These are phyloP conservation scores for Sciurus niger DNA, from an alignment of 2,113 vertebrate genomes.

Conservation along the genomic window DNA sequence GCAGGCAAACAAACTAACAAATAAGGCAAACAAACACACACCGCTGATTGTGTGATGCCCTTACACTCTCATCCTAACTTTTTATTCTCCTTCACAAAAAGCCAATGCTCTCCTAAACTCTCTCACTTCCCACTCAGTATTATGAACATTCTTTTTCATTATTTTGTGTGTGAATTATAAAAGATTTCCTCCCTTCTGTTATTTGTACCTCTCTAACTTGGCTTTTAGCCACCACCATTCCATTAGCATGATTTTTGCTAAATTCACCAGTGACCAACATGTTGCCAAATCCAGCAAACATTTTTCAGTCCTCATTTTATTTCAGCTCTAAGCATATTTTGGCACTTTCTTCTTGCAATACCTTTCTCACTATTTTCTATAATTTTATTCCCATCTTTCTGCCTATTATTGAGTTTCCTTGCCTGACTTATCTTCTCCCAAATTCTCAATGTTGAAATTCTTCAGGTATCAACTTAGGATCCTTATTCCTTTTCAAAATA, in stretches of 20 bases:
- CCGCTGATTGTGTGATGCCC: not conserved
- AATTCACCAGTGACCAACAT: not conserved
- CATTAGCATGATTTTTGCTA: not conserved
- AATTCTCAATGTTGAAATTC: not conserved
- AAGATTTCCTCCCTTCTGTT: not conserved
- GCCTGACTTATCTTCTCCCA: not conserved
- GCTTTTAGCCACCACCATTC: not conserved
- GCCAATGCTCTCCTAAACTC: not conserved
- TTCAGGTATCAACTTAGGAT: not conserved
- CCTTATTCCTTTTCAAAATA: not conserved
- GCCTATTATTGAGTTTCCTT: not conserved
- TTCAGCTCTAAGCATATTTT: not conserved
- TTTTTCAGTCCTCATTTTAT: not conserved
- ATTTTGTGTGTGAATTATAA: conserved; percentile 7
- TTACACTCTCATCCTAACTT: not conserved
- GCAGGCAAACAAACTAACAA: not conserved
- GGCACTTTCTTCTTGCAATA: not conserved
- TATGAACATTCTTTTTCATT: not conserved
- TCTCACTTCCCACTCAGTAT: not conserved
- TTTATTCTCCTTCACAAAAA: not conserved
- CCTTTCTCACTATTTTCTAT: not conserved
- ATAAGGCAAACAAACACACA: not conserved
- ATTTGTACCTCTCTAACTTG: not conserved
- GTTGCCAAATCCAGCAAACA: not conserved
- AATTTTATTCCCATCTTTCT: not conserved